Evolutionary conservation across 2,888 invertebrate species (phyloP), one percentile per base, ranked within the genome.

Genomic region (Gortyna flavago): DNA sequence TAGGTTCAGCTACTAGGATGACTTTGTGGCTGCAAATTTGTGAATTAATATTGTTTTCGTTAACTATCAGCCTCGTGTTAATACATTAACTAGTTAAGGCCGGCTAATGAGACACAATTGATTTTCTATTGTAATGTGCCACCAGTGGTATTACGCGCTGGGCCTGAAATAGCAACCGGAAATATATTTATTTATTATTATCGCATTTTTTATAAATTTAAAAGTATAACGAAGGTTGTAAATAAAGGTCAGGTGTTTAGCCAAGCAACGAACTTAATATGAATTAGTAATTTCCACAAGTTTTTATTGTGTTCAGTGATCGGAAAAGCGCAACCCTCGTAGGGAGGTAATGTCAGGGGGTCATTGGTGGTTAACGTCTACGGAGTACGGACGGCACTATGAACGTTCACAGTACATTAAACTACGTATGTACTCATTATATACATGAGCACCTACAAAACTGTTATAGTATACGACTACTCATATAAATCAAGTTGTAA

Each of bases 261-360:
- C 65, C 70, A 89, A 83, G 85, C 83, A 86, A 84, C 83, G 83
- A 87, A 84, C 83, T 86, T 89, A 84, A 87, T 91, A 89, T 87
- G 87, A 89, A 90, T 88, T 87, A 89, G 77, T 88, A 83, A 83
- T 90, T 89, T 90, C 87, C 88, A 91, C 88, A 80, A 88, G 75
- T 85, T 90, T 87, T 91, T 89, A 88, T 81, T 87, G 83, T 89
- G 92, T 85, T 88, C 90, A 90, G 88, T 91, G 91, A 90, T 92
- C 91, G 89, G 85, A 89, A 90, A 92, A 92, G 91, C 89, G 88
- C 90, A 89, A 85, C 91, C 91, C 89, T 89, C 83, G 66, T 79
- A 75, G 81, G 79, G 84, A 87, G 87, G 87, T 87, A 88, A 86
- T 86, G 88, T 82, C 87, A 86, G 86, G 84, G 91, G 93, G 93